These are phyloP conservation scores for Dicranocentrus wangi DNA, from an alignment of 2,888 invertebrate species.

Conservation along the genomic window DNA sequence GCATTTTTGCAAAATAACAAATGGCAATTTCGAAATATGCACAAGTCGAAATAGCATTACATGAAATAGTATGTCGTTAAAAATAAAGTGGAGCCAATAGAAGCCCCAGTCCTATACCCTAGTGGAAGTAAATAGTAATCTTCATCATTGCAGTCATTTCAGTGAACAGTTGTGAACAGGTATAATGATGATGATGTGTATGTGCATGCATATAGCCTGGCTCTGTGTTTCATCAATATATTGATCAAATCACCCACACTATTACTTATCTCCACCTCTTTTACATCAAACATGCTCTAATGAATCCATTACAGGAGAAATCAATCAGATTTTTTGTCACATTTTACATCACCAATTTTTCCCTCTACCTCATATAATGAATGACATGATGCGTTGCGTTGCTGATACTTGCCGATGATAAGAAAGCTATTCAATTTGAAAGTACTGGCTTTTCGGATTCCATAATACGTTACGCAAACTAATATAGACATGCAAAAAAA, in stretches of 20 bases:
- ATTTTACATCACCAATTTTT: not conserved
- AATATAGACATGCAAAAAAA: too few relatives aligned
- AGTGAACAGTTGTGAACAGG: too few relatives aligned
- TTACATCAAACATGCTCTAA: conserved; percentile 16
- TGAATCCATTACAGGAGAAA: conserved; percentile 38
- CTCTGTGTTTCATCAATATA: conserved; percentile 39
- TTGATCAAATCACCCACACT: conserved; percentile 23
- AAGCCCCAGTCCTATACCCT: too few relatives aligned
- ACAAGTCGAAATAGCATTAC: too few relatives aligned
- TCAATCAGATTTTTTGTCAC: conserved; percentile 38
- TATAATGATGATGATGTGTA: not conserved
- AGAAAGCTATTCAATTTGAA: not conserved
- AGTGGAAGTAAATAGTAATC: too few relatives aligned
- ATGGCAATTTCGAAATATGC: too few relatives aligned
- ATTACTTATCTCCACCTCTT: conserved; percentile 33
- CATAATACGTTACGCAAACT: too few relatives aligned
- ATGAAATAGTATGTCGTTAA: too few relatives aligned
- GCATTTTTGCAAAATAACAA: too few relatives aligned
- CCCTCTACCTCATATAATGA: not conserved
- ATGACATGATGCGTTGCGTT: conserved; percentile 11
- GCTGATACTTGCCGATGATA: not conserved
- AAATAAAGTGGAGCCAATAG: too few relatives aligned
- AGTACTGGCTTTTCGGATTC: too few relatives aligned
- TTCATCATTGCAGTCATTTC: too few relatives aligned
- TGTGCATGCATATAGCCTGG: not conserved